Conservation (phyloP, 2,113 vertebrate species). For the Opisthocomus hoazin region DNA sequence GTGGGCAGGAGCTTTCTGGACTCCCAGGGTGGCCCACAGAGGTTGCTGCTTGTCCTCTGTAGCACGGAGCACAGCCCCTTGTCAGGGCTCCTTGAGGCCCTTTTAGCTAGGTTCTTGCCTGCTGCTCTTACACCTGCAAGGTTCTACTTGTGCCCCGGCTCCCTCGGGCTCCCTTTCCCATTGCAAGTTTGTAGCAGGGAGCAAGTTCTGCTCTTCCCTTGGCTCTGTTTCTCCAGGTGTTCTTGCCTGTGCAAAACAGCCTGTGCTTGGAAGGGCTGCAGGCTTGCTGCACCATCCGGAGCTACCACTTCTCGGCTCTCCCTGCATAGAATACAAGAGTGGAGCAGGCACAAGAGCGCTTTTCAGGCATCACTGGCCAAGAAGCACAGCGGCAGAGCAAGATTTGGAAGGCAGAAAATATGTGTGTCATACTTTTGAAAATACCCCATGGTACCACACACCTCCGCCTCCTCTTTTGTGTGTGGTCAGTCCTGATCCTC, state of each 20-base stretch:
- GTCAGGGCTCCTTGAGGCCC: neutral
- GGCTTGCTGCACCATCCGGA: neutral
- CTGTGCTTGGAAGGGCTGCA: neutral
- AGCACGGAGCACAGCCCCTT: neutral
- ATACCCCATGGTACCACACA: neutral
- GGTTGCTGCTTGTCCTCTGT: neutral
- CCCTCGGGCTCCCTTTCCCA: neutral
- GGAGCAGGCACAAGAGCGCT: neutral
- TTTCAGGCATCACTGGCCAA: neutral
- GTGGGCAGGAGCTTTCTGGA: no score
- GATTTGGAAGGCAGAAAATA: neutral
- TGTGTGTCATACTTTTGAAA: neutral
- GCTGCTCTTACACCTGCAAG: neutral
- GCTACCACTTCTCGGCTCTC: neutral
- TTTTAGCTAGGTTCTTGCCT: neutral
- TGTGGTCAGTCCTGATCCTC: neutral
- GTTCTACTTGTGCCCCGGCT: neutral
- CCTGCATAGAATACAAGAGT: neutral
- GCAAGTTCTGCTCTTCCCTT: neutral
- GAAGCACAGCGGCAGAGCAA: neutral
- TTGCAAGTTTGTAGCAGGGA: neutral
- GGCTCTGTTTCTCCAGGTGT: fast-evolving
- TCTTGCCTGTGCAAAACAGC: neutral
- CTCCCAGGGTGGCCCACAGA: neutral
- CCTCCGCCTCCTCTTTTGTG: neutral